These are phyloP conservation scores for Yponomeuta plumbellus DNA, from an alignment of 2,888 invertebrate genomes.

Conservation along the genomic window DNA sequence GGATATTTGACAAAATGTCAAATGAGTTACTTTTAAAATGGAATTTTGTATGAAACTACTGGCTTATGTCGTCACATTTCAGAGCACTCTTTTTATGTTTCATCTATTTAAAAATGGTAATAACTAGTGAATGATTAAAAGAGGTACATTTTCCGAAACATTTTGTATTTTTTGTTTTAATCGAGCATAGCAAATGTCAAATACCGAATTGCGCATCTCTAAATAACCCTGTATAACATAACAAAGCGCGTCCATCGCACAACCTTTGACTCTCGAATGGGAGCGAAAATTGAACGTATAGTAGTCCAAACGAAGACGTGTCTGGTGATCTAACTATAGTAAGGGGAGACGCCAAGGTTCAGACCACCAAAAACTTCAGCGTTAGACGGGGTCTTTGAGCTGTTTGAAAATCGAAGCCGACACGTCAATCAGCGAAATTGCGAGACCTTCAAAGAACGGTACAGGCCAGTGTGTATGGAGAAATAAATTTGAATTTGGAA, in stretches of 20 bases:
- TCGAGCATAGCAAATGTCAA: too few relatives aligned
- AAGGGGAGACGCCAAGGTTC: neutral
- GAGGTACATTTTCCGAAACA: too few relatives aligned
- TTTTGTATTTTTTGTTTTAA: too few relatives aligned
- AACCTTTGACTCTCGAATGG: neutral
- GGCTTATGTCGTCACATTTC: too few relatives aligned
- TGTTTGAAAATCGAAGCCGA: slow-evolving; percentile 60
- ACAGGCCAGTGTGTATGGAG: slow-evolving; percentile 4
- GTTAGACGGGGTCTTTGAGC: slow-evolving; percentile 30
- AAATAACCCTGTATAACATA: too few relatives aligned
- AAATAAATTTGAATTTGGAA: slow-evolving; percentile 14
- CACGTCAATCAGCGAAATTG: slow-evolving; percentile 72
- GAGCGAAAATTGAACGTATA: neutral
- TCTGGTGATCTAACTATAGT: neutral
- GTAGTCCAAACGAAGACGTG: neutral
- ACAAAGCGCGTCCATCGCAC: neutral
- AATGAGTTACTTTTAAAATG: too few relatives aligned
- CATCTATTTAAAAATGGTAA: too few relatives aligned
- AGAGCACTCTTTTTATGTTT: too few relatives aligned
- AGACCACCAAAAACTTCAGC: neutral
- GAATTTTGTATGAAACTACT: too few relatives aligned
- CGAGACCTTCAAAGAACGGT: slow-evolving; percentile 57
- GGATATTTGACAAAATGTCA: too few relatives aligned
- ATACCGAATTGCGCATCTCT: too few relatives aligned
- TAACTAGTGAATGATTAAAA: too few relatives aligned